Base-by-base conservation (phyloP, 1,140 invertebrate species). In the Macrostomum lignano region DNA sequence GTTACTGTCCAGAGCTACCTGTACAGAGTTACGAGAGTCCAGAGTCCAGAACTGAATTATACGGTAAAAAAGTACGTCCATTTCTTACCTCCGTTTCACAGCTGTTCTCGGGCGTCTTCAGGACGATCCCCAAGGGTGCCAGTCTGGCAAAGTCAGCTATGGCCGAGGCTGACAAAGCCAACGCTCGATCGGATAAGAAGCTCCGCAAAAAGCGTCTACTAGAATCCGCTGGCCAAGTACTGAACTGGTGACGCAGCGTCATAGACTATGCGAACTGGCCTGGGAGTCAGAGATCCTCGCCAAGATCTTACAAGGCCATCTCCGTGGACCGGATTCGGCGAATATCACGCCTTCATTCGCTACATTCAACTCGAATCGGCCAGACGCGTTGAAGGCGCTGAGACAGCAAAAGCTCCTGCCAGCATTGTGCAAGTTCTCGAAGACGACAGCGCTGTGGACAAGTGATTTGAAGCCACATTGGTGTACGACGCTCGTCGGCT, bases 361-460 rank as follows among this genome's bases (percentile, higher is more conserved):
- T 49, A 46, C 31, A 46, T 56, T 14, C 52, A 55, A 42, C 55
- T 58, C 47, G 55, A 56, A 26, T 51, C 45, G 39, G 53, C 52
- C 11, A 42, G 41, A 17, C 43, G 36, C 38, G 53, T 52, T 33
- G 50, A 49, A 22, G 42, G 48, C 35, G 49, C 48, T 25, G 44
- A 41, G 2, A 50, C 48, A 39, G 46, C 49, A 9, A 31, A 13
- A n/a, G 48, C 51, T 13, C 50, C 52, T 11, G 43, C 48, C 7
- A 54, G 49, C 37, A 52, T 56, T 22, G 52, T 51, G 10, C 38
- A 48, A 9, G 38, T 48, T 22, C 45, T 47, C 11, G 50, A 51
- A 29, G 52, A 58, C 35, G 52, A 55, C 22, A 42, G 44, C 5
- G 39, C 42, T 21, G 44, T 55, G 13, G 52, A 55, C 34, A 49